Conservation (phyloP, 2,113 vertebrate species). For the Phaethornis superciliosus region DNA sequence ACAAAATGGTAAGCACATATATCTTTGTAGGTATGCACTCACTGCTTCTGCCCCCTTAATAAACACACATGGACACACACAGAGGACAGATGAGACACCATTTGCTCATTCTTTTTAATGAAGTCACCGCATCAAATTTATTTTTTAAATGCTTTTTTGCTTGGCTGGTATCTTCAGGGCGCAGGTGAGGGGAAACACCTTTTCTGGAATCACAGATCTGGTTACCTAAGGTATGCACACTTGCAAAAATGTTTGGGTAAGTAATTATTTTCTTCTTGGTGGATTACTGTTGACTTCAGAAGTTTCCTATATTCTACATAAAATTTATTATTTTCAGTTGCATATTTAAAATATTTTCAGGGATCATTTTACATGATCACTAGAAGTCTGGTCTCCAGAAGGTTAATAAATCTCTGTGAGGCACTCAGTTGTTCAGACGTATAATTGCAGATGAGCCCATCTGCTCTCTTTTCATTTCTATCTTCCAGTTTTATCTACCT, state of each 20-base stretch:
- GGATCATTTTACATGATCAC: constrained; percentile 5
- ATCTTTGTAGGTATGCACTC: not conserved
- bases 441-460: constrained; percentile 35
- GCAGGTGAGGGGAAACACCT: rapidly evolving
- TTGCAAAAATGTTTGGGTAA: not conserved
- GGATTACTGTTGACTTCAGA: not conserved
- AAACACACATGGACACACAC: no score
- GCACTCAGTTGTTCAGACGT: constrained; percentile 15
- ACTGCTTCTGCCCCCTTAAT: not conserved
- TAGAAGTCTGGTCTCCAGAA: constrained; percentile 22
- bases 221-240: not conserved
- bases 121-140: not conserved
- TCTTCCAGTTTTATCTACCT: constrained; percentile 23
- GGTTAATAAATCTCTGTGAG: constrained; percentile 22
- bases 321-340: constrained; percentile 12
- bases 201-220: not conserved
- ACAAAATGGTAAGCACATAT: not conserved
- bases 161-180: not conserved
- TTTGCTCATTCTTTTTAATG: not conserved
- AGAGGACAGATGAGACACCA: not conserved
- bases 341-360: not conserved
- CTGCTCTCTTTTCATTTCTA: constrained; percentile 32
- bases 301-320: not conserved
- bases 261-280: not conserved
- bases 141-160: not conserved